Percentiles rank a stretch among this genome's conserved stretches.
phyloP scores from a whole-genome alignment of 2,113 vertebrate genomes.

The Xiphophorus hellerii region DNA sequence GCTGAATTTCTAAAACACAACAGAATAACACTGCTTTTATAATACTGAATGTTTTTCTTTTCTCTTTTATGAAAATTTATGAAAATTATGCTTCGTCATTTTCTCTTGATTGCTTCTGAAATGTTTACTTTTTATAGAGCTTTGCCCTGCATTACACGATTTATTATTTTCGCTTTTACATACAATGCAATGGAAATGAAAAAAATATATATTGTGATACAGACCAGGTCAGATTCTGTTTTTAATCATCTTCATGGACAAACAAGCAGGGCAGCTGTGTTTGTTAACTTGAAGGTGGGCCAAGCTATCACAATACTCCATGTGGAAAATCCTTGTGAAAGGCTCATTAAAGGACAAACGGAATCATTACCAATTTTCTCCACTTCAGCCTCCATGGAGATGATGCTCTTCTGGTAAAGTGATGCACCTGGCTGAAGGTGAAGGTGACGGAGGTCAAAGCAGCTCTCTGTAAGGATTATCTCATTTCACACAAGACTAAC shows the following conservation, averaged over 20 bases:
- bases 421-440: slow-evolving; percentile 43
- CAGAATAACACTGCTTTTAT: not conserved
- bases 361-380: not conserved
- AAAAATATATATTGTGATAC: not conserved
- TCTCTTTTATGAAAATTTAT: not conserved
- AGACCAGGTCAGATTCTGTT: not conserved
- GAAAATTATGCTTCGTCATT: not conserved
- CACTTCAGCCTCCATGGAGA: slow-evolving; percentile 23
- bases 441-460: slow-evolving; percentile 45
- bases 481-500: slow-evolving; percentile 44
- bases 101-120: not conserved
- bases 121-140: not conserved
- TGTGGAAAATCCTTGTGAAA: not conserved
- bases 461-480: slow-evolving; percentile 22
- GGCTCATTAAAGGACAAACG: not conserved
- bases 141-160: not conserved
- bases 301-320: not conserved
- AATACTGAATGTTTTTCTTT: not conserved
- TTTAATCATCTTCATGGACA: not conserved
- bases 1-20: not conserved
- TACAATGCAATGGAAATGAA: no score
- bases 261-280: not conserved
- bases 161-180: not conserved
- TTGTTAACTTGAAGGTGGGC: not conserved
- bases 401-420: slow-evolving; percentile 6